These are phyloP conservation scores for Tridacna crocea DNA, from an alignment of 2,888 invertebrate species.

Conservation along the genomic window DNA sequence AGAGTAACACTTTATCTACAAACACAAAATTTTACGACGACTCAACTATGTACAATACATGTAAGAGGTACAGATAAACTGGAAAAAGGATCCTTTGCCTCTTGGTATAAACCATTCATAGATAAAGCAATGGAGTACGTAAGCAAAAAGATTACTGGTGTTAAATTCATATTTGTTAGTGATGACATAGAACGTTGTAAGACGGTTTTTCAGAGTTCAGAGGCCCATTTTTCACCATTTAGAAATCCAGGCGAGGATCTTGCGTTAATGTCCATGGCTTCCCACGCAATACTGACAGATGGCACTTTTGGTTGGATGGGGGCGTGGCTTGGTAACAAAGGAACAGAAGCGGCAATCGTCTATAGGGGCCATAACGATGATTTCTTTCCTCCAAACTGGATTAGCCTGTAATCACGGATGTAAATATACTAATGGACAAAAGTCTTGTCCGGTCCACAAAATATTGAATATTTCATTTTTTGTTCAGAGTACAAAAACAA, in stretches of 20 bases:
- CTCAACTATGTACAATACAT: not conserved
- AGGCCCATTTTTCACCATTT: not conserved
- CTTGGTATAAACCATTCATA: no score
- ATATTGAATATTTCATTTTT: no score
- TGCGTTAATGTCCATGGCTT: not conserved
- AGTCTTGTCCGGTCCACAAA: no score
- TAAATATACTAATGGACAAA: no score
- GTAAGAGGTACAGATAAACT: not conserved
- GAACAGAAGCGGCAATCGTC: not conserved
- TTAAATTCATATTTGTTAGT: not conserved
- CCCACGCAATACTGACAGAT: not conserved
- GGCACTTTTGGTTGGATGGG: not conserved
- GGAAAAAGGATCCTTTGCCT: not conserved
- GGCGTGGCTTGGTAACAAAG: not conserved
- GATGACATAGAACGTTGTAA: slow-evolving; percentile 2
- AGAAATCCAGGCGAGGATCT: not conserved
- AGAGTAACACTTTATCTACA: not conserved
- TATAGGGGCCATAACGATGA: not conserved
- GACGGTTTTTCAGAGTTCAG: not conserved
- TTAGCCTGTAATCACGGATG: not conserved
- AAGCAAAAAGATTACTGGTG: not conserved
- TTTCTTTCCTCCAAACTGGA: not conserved
- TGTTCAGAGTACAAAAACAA: no score
- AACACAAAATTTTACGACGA: not conserved
- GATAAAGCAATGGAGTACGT: not conserved